phyloP scores from a whole-genome alignment of 2,797 vertebrate genomes.

The Onychomys arenicola region DNA sequence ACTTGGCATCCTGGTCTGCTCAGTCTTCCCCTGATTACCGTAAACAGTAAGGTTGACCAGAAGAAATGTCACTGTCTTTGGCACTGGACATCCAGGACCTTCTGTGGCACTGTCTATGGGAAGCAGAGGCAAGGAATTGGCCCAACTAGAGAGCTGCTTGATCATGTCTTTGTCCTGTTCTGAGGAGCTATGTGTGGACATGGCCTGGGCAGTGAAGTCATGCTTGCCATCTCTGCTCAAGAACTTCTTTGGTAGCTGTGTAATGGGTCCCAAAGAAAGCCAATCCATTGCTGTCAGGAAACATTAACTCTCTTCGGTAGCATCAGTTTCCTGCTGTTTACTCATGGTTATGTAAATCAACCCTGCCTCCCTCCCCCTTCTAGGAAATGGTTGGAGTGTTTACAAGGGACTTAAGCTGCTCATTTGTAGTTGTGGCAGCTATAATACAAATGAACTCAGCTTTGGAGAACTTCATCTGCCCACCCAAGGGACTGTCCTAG shows the following conservation, averaged over 20 bases:
- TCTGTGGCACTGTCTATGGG: constrained; percentile 48
- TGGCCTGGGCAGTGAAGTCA: neutral
- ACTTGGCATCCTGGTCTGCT: constrained; percentile 76
- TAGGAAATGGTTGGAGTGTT: constrained; percentile 49
- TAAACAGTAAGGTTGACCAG: constrained; percentile 82
- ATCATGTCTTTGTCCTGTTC: neutral
- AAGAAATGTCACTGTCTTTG: constrained; percentile 79
- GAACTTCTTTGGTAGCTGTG: neutral
- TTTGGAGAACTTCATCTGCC: neutral
- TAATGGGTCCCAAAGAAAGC: constrained; percentile 22
- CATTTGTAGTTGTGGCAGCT: neutral
- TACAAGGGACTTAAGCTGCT: constrained; percentile 1
- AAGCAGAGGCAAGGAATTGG: constrained; percentile 27
- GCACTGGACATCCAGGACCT: neutral
- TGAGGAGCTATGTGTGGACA: neutral
- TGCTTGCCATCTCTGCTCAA: neutral
- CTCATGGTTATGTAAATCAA: constrained; percentile 42
- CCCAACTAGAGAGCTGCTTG: neutral
- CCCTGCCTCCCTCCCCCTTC: neutral
- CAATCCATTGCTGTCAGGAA: constrained; percentile 55
- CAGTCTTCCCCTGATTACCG: constrained; percentile 78
- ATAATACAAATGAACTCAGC: neutral
- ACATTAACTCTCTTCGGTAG: constrained; percentile 43
- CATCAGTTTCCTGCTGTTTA: constrained; percentile 57
- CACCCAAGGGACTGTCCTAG: neutral